These are phyloP conservation scores for Asteroscopus sphinx DNA, from an alignment of 2,888 invertebrate genomes.

Conservation along the genomic window DNA sequence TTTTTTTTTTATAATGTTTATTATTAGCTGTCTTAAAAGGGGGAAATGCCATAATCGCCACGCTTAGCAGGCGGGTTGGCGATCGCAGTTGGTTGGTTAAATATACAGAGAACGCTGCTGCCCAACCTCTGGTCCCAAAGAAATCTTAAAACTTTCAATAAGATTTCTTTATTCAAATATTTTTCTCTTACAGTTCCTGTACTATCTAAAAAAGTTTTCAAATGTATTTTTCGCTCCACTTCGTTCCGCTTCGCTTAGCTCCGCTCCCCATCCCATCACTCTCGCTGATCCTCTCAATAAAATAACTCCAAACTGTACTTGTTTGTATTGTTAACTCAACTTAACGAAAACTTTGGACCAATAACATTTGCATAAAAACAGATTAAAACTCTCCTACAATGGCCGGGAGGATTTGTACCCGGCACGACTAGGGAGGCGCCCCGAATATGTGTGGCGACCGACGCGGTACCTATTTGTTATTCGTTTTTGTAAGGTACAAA, in stretches of 20 bases:
- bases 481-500: too few relatives aligned
- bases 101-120: too few relatives aligned
- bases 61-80: too few relatives aligned
- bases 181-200: not conserved
- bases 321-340: constrained; percentile 45
- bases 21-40: too few relatives aligned
- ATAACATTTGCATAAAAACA: constrained; percentile 63
- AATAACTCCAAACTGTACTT: constrained; percentile 28
- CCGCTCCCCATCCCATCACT: constrained; percentile 14
- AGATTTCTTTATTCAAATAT: constrained; percentile 2
- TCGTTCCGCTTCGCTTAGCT: not conserved
- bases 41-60: too few relatives aligned
- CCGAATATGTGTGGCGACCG: constrained; percentile 1
- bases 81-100: too few relatives aligned
- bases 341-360: constrained; percentile 51
- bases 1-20: too few relatives aligned
- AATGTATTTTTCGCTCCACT: constrained; percentile 3
- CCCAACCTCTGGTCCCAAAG: too few relatives aligned
- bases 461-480: not conserved
- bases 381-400: constrained; percentile 50
- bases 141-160: too few relatives aligned
- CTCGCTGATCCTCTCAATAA: constrained; percentile 27
- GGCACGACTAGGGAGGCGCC: constrained; percentile 10
- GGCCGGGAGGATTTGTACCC: constrained; percentile 13
- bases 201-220: not conserved